Evolutionary conservation across 2,797 vertebrate species (phyloP).

Genomic region (Muscicapa comitata): DNA sequence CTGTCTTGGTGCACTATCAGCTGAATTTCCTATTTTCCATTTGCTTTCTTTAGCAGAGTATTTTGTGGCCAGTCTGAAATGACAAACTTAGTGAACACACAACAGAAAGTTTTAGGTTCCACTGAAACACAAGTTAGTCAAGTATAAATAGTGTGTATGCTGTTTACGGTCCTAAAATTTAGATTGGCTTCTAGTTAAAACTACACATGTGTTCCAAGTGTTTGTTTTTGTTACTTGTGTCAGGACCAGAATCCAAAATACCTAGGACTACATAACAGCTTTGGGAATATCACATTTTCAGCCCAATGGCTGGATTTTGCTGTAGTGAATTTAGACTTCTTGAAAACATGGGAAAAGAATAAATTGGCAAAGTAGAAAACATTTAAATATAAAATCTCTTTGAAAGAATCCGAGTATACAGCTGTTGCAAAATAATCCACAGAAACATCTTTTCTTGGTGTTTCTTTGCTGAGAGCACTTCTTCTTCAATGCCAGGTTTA

Average conservation of each 20-base stretch:
- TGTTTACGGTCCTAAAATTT: conserved; percentile 11
- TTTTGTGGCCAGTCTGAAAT: not conserved
- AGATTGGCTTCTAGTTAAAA: not conserved
- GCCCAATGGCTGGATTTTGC: not conserved
- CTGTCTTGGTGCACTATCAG: not conserved
- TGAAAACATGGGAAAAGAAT: not conserved
- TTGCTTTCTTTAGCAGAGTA: not conserved
- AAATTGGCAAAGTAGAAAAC: not conserved
- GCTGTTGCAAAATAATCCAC: not conserved
- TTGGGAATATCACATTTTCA: conserved; percentile 57
- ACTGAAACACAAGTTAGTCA: not conserved
- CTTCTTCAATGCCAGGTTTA: not conserved
- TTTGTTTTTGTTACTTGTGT: conserved; percentile 57
- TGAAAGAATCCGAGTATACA: not conserved
- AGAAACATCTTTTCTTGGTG: not conserved
- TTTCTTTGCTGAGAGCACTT: not conserved
- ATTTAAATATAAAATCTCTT: not conserved
- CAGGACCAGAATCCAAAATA: conserved; percentile 31
- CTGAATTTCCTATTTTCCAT: not conserved
- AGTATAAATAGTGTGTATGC: not conserved
- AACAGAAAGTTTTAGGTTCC: not conserved
- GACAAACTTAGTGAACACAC: not conserved
- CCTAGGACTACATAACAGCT: not conserved
- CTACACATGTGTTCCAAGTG: not conserved
- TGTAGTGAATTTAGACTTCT: conserved; percentile 9